These are phyloP conservation scores for Megamerina dolium DNA, from an alignment of 2,888 invertebrate species.

Conservation along the genomic window DNA sequence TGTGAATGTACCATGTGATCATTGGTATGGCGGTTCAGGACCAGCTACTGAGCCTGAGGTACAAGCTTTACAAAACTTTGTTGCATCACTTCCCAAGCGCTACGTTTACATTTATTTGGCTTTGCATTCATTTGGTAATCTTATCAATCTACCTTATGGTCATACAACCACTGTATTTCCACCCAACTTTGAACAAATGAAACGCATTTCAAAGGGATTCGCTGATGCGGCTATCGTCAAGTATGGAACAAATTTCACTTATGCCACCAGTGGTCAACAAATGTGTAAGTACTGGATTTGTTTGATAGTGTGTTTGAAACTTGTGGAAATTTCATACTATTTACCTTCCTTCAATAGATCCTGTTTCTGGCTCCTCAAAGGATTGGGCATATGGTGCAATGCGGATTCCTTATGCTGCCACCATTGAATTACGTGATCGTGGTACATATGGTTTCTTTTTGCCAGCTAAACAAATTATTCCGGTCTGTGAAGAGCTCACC, in stretches of 20 bases:
- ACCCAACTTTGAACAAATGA: constrained; percentile 51
- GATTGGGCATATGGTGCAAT: constrained; percentile 56
- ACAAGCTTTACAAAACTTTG: constrained; percentile 23
- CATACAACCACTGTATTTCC: constrained; percentile 44
- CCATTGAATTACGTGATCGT: constrained; percentile 60
- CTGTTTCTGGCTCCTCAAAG: constrained; percentile 48
- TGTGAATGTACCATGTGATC: constrained; percentile 35
- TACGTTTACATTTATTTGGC: constrained; percentile 35
- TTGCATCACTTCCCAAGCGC: constrained; percentile 25
- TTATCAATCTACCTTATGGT: constrained; percentile 32
- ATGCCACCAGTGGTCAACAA: constrained; percentile 57
- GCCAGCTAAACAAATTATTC: constrained; percentile 59
- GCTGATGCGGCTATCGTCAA: constrained; percentile 52
- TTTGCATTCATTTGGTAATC: constrained; percentile 34
- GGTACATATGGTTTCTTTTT: constrained; percentile 63
- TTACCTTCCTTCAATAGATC: too few species aligned
- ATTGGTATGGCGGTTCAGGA: constrained; percentile 33
- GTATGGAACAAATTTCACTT: constrained; percentile 52
- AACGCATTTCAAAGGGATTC: constrained; percentile 54
- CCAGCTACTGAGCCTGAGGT: constrained; percentile 31
- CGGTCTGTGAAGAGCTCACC: constrained; percentile 56
- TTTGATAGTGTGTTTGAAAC: too few species aligned
- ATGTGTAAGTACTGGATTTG: constrained; percentile 43
- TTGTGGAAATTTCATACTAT: too few species aligned
- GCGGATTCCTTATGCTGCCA: constrained; percentile 54